These are phyloP conservation scores for Rhyzopertha dominica DNA, from an alignment of 1,140 invertebrate species.

Conservation along the genomic window DNA sequence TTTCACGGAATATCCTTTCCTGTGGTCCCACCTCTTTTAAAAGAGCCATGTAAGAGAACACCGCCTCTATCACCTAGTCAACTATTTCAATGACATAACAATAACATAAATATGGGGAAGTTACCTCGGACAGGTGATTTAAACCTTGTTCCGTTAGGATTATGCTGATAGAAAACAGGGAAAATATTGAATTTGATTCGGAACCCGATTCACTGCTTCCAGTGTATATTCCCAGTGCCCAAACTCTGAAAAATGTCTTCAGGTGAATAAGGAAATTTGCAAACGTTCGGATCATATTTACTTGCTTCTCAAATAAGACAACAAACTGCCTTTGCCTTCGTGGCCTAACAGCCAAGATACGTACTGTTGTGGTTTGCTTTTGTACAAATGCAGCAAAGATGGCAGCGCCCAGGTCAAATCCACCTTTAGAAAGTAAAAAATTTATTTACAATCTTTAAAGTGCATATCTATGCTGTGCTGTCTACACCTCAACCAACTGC, in stretches of 20 bases:
- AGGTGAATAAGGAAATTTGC: not conserved
- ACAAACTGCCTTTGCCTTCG: constrained; percentile 81
- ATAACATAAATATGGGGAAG: constrained; percentile 9
- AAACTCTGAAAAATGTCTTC: constrained; percentile 53
- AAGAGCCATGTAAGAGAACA: constrained; percentile 72
- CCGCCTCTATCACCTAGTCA: constrained; percentile 60
- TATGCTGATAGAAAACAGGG: constrained; percentile 69
- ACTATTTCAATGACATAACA: constrained; percentile 14
- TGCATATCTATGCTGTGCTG: no score
- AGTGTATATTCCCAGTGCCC: constrained; percentile 74
- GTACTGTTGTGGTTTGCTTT: constrained; percentile 72
- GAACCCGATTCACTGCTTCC: constrained; percentile 73
- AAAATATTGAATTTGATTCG: constrained; percentile 66
- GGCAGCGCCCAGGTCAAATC: constrained; percentile 77
- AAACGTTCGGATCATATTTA: constrained; percentile 39
- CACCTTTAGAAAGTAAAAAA: no score
- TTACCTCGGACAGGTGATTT: constrained; percentile 57
- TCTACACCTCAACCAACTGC: no score
- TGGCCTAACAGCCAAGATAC: constrained; percentile 79
- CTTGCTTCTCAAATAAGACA: constrained; percentile 75
- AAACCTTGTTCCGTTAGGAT: constrained; percentile 76
- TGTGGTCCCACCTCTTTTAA: constrained; percentile 57
- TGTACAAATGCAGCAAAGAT: constrained; percentile 66
- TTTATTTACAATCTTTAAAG: no score
- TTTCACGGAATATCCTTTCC: constrained; percentile 69